phyloP scores from a whole-genome alignment of 2,888 invertebrate genomes.

The Drosophila pseudotalamancana region DNA sequence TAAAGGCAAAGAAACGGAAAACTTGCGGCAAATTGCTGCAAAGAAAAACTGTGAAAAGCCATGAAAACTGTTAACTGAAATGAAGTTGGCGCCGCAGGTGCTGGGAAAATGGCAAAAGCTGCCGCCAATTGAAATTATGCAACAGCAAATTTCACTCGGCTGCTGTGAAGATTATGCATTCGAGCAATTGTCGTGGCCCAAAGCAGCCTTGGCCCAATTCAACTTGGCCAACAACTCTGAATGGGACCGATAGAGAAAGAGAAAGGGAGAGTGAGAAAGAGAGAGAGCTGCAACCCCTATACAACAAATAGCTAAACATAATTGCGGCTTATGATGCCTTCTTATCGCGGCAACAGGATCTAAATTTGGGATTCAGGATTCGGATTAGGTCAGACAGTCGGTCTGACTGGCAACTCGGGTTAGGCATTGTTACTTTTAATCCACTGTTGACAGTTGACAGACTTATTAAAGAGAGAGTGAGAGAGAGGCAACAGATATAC shows the following conservation, averaged over 20 bases:
- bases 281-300: conserved; percentile 33
- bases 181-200: conserved; percentile 25
- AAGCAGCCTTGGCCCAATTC: conserved; percentile 46
- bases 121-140: conserved; percentile 51
- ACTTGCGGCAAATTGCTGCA: conserved; percentile 42
- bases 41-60: conserved; percentile 27
- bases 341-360: conserved; percentile 22
- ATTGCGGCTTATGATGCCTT: conserved; percentile 12
- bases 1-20: conserved; percentile 12
- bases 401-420: conserved; percentile 7
- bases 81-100: conserved; percentile 33
- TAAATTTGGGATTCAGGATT: too few species aligned
- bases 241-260: too few species aligned
- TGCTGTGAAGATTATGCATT: conserved; percentile 12
- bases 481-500: conserved; percentile 18
- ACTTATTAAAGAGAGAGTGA: conserved; percentile 70
- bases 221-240: not conserved
- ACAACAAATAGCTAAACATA: conserved; percentile 11
- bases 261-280: not conserved
- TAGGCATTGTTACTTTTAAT: conserved; percentile 53
- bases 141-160: conserved; percentile 30
- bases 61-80: conserved; percentile 49
- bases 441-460: conserved; percentile 66
- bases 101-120: conserved; percentile 44
- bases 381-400: conserved; percentile 6